Evolutionary conservation across 2,113 vertebrate genomes (phyloP), one percentile per base, ranked within the genome.

Genomic region (Benthochromis sp.): DNA sequence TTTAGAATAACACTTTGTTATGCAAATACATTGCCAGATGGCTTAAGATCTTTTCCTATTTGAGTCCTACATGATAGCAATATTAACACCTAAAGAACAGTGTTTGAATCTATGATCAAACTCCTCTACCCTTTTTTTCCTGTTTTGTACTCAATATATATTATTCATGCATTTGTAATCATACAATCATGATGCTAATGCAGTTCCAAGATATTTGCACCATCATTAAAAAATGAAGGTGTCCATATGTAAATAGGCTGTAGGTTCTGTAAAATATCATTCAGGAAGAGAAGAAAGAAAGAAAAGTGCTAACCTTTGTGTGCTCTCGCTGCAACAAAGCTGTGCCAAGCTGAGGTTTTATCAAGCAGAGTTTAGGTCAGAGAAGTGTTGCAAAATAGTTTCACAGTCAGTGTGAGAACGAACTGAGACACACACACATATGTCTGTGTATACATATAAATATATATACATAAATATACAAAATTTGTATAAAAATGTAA

Each of bases 11-110:
- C 79, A 36, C 71, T 85, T 85, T 88, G 85, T 87, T 55, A 88
- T 86, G 85, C 81, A 92, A 86, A 92, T 86, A n/a, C 40, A 38
- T 80, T 16, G 19, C 55, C 84, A 92, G 91, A 87, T 93, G 83
- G 76, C 84, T 87, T 85, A 36, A 86, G 69, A 88, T 91, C 85
- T 91, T 88, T 81, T 57, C 61, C 54, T 3, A 9, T 63, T 88
- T 90, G 54, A 81, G 73, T 76, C 53, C 59, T 71, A 69, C 84
- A 89, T 88, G 84, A 85, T 45, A 63, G 71, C 29, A 84, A 84
- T 87, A 81, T 82, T 82, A 89, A 87, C 69, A 69, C 12, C 69
- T 40, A 81, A 50, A 66, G 36, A 81, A 80, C 63, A 50, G n/a
- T 34, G 13, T 73, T 53, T n/a, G 82, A 66, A 84, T 85, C 16